Evolutionary conservation across 2,113 vertebrate genomes (phyloP).

Genomic region (Barbus barbus): DNA sequence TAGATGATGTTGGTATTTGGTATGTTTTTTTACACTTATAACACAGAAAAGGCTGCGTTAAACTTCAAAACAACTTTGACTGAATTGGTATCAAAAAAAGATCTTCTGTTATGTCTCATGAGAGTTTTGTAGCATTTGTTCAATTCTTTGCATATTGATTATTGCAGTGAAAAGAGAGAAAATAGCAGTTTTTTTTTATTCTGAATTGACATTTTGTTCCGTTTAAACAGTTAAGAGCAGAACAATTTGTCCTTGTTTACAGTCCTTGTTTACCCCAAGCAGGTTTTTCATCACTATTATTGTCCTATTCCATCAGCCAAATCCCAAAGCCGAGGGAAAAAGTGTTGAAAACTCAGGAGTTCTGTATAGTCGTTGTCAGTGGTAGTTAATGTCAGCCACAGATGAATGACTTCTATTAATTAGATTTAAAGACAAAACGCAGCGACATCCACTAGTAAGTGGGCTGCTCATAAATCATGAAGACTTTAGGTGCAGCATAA

Average conservation of each 20-base stretch:
- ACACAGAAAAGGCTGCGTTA: not conserved
- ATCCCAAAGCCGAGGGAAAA: conserved; percentile 23
- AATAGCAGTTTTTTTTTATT: not conserved
- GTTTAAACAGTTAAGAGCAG: conserved; percentile 34
- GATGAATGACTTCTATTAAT: conserved; percentile 59
- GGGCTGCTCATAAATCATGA: conserved; percentile 56
- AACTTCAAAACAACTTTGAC: too few species aligned
- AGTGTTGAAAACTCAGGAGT: conserved; percentile 18
- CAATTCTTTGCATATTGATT: not conserved
- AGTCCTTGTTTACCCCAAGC: conserved; percentile 18
- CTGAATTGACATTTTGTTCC: conserved; percentile 19
- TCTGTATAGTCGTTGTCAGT: conserved; percentile 45
- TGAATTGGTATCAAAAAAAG: not conserved
- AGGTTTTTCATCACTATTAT: conserved; percentile 2
- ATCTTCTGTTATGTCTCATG: not conserved
- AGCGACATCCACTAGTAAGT: conserved; percentile 52
- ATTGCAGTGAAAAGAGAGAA: conserved; percentile 1
- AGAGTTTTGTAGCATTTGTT: conserved; percentile 5
- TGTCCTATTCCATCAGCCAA: conserved; percentile 27
- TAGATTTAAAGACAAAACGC: conserved; percentile 57
- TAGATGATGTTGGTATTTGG: conserved; percentile 51
- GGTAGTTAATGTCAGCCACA: conserved; percentile 63
- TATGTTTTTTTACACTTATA: conserved; percentile 24
- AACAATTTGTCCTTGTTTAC: conserved; percentile 43
- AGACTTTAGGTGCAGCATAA: conserved; percentile 40